Conservation (phyloP, 1,140 invertebrate species). For the Ostrea edulis region DNA sequence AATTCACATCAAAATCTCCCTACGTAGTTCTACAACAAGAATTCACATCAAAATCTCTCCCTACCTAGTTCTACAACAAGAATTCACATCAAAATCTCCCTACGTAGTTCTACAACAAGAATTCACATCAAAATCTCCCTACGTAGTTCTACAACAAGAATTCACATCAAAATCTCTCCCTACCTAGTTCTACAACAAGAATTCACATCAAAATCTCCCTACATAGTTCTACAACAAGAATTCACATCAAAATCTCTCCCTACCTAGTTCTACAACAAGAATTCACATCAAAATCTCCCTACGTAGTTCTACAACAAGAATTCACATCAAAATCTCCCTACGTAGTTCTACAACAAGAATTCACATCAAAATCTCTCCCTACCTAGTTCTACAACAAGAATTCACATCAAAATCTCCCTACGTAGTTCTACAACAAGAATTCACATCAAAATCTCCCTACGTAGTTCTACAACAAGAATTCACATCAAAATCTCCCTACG, state of each 20-base stretch:
- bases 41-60: slow-evolving; percentile 57
- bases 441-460: slow-evolving; percentile 58
- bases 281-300: slow-evolving; percentile 57
- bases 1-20: slow-evolving; percentile 57
- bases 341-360: slow-evolving; percentile 61
- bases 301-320: slow-evolving; percentile 62
- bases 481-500: slow-evolving; percentile 58
- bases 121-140: slow-evolving; percentile 57
- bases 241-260: slow-evolving; percentile 58
- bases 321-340: slow-evolving; percentile 58
- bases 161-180: slow-evolving; percentile 58
- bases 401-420: slow-evolving; percentile 58
- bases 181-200: slow-evolving; percentile 62
- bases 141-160: slow-evolving; percentile 62
- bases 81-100: slow-evolving; percentile 57
- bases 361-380: slow-evolving; percentile 59
- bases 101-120: slow-evolving; percentile 62
- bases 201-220: slow-evolving; percentile 57
- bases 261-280: slow-evolving; percentile 62
- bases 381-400: slow-evolving; percentile 62
- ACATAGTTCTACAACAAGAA: slow-evolving; percentile 62
- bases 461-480: slow-evolving; percentile 61
- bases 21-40: slow-evolving; percentile 62
- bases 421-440: slow-evolving; percentile 61
- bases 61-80: slow-evolving; percentile 63